Percentiles rank a stretch among this genome's conserved stretches.
Conservation (phyloP, 2,113 vertebrate genomes). For the Oenanthe oenanthe region DNA sequence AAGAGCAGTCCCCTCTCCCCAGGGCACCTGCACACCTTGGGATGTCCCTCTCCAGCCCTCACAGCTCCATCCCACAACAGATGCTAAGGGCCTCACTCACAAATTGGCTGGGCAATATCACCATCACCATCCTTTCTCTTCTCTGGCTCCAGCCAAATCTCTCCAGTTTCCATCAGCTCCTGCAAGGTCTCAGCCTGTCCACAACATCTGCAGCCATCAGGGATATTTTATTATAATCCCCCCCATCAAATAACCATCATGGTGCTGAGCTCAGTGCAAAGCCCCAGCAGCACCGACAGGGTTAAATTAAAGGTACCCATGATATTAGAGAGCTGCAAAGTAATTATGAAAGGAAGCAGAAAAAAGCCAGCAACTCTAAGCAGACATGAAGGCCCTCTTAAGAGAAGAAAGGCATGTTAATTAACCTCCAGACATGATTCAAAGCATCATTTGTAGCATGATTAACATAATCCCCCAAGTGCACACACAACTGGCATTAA, state of each 20-base stretch:
- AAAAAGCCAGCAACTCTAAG: constrained; percentile 50
- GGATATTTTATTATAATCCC: background rate
- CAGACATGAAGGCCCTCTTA: constrained; percentile 58
- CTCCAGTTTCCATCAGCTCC: background rate
- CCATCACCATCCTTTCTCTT: background rate
- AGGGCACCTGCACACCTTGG: accelerated
- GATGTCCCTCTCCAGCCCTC: background rate
- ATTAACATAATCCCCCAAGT: constrained; percentile 74
- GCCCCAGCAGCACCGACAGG: background rate
- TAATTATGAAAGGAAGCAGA: constrained; percentile 48
- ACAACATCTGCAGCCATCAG: background rate
- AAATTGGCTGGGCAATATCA: background rate
- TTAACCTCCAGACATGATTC: constrained; percentile 72
- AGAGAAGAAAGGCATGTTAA: constrained; percentile 72
- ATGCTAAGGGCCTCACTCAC: background rate
- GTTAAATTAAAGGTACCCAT: constrained; percentile 59
- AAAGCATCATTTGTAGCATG: constrained; percentile 73
- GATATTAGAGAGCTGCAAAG: constrained; percentile 18
- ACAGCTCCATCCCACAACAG: background rate
- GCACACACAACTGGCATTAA: constrained; percentile 58
- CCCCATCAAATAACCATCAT: background rate
- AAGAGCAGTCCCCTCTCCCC: background rate
- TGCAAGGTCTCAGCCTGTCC: background rate
- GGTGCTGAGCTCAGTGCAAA: background rate
- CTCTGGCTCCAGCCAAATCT: background rate